phyloP scores from a whole-genome alignment of 1,140 invertebrate genomes.

The Heliconius hewitsoni region DNA sequence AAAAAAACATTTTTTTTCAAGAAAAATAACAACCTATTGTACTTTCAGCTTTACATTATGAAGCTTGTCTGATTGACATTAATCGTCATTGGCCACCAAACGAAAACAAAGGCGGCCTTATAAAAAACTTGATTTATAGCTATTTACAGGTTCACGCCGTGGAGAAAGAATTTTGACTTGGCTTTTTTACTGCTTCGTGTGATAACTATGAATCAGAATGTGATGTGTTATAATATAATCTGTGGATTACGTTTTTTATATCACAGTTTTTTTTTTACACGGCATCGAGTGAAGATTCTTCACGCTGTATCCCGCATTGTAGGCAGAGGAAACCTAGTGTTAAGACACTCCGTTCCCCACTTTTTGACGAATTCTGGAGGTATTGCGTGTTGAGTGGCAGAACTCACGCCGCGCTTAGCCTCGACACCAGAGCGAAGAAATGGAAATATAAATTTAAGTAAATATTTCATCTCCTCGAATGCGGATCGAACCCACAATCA shows the following conservation, averaged over 20 bases:
- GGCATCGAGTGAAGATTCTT: no score
- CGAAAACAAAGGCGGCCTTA: slow-evolving; percentile 42
- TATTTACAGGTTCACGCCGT: neutral
- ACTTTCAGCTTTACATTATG: neutral
- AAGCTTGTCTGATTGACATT: slow-evolving; percentile 21
- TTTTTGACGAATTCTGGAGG: no score
- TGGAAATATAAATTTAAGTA: no score
- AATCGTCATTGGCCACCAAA: slow-evolving; percentile 21
- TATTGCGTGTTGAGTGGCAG: no score
- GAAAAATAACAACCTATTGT: neutral
- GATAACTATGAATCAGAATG: neutral
- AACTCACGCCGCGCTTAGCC: no score
- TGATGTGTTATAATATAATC: neutral
- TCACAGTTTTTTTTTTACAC: no score
- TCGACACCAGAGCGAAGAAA: no score
- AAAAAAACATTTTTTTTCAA: neutral
- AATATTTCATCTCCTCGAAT: no score
- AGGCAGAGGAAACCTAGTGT: no score
- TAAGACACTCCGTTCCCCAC: no score
- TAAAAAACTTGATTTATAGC: slow-evolving; percentile 37
- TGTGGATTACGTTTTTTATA: neutral
- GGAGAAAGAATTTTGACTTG: slow-evolving; percentile 10
- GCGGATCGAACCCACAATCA: no score
- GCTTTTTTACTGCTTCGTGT: neutral
- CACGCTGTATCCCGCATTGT: no score